Evolutionary conservation across 2,797 vertebrate genomes (phyloP).

Genomic region (Acridotheres tristis): DNA sequence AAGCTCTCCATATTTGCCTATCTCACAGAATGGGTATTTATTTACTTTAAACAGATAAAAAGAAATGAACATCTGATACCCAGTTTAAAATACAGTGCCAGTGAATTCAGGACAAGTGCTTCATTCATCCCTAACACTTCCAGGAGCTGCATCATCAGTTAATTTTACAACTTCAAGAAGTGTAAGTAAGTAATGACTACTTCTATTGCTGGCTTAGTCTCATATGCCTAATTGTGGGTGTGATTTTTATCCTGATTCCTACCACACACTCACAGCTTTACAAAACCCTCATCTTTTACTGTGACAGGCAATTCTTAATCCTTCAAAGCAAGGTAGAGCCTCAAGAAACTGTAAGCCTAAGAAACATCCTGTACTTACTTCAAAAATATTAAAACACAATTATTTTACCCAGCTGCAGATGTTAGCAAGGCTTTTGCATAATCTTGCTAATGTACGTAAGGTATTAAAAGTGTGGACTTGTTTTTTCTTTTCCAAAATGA

Average conservation of each 20-base stretch:
- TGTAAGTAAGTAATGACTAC: not conserved
- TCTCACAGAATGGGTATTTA: not conserved
- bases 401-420: not conserved
- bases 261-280: not conserved
- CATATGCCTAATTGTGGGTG: not conserved
- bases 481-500: not conserved
- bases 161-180: not conserved
- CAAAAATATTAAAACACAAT: not conserved
- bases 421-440: not conserved
- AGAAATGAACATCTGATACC: not conserved
- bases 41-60: slow-evolving; percentile 33
- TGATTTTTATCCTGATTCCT: not conserved
- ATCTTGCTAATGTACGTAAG: not conserved
- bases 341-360: not conserved
- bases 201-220: not conserved
- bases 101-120: not conserved
- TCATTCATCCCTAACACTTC: not conserved
- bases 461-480: not conserved
- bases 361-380: not conserved
- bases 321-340: not conserved
- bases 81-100: not conserved
- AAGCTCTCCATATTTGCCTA: not conserved
- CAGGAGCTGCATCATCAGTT: not conserved
- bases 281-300: not conserved
- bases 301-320: not conserved